phyloP scores from a whole-genome alignment of 2,113 vertebrate species.

The Scomber japonicus region DNA sequence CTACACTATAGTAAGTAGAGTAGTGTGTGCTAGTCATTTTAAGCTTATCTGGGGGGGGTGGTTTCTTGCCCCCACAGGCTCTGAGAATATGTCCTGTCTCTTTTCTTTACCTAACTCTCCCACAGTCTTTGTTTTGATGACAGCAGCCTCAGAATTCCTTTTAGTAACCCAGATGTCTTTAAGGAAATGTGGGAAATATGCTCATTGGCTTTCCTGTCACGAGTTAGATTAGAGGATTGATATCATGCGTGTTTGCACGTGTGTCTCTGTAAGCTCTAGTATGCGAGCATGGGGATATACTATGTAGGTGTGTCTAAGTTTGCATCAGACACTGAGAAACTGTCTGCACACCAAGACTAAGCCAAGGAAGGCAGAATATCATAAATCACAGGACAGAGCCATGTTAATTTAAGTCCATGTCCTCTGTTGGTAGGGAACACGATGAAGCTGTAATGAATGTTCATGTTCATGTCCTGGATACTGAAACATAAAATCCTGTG shows the following conservation, averaged over 20 bases:
- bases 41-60: not conserved
- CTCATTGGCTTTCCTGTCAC: too few relatives aligned
- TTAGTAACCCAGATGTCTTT: too few relatives aligned
- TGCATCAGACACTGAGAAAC: not conserved
- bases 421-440: conserved; percentile 32
- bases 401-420: conserved; percentile 53
- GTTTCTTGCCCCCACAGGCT: not conserved
- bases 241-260: not conserved
- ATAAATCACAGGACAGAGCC: conserved; percentile 51
- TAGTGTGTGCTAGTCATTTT: not conserved
- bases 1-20: not conserved
- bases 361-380: conserved; percentile 17
- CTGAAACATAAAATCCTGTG: not conserved
- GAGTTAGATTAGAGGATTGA: not conserved
- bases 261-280: not conserved
- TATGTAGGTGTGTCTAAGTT: conserved; percentile 2
- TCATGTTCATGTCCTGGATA: conserved; percentile 43
- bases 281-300: not conserved
- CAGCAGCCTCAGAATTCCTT: too few relatives aligned
- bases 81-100: not conserved
- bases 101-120: not conserved
- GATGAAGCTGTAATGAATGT: conserved; percentile 31
- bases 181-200: too few relatives aligned
- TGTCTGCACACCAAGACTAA: conserved; percentile 10
- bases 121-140: too few relatives aligned